A percentile compares a stretch with the other conserved stretches of the same genome.
Conservation (phyloP, 2,797 vertebrate genomes). For the Rhodeus uyekii region DNA sequence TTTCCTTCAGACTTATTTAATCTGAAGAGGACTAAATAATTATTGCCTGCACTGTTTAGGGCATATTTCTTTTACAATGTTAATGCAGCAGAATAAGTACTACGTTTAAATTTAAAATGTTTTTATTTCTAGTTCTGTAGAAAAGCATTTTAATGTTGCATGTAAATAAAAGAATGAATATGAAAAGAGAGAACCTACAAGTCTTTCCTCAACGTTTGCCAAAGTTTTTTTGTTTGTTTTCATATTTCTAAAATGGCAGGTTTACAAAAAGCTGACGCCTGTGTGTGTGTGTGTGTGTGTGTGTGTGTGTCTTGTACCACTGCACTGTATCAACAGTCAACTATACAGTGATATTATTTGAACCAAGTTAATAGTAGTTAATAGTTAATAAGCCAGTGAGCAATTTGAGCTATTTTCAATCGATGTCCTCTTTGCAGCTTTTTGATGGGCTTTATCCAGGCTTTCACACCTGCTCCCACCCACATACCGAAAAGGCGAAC, state of each 20-base stretch:
- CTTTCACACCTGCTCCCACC: not conserved
- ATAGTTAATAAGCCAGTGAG: not conserved
- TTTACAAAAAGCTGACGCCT: not conserved
- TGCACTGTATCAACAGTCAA: too few relatives aligned
- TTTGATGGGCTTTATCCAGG: not conserved
- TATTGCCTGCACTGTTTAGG: not conserved
- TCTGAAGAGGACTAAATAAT: not conserved
- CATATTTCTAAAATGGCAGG: not conserved
- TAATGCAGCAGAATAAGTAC: not conserved
- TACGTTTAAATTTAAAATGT: not conserved
- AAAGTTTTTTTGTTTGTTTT: not conserved
- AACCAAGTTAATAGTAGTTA: too few relatives aligned
- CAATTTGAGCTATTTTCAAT: not conserved
- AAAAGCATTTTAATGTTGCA: not conserved
- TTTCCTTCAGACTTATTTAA: not conserved
- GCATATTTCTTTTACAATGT: not conserved
- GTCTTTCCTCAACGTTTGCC: not conserved
- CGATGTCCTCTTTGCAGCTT: slow-evolving; percentile 32
- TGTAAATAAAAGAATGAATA: not conserved
- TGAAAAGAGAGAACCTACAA: not conserved
- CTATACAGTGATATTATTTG: not conserved
- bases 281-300: not conserved
- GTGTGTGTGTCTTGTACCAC: not conserved
- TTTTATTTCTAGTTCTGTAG: not conserved
- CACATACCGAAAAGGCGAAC: slow-evolving; percentile 28